Evolutionary conservation across 2,888 invertebrate species (phyloP).

Genomic region (Malacosoma neustria): DNA sequence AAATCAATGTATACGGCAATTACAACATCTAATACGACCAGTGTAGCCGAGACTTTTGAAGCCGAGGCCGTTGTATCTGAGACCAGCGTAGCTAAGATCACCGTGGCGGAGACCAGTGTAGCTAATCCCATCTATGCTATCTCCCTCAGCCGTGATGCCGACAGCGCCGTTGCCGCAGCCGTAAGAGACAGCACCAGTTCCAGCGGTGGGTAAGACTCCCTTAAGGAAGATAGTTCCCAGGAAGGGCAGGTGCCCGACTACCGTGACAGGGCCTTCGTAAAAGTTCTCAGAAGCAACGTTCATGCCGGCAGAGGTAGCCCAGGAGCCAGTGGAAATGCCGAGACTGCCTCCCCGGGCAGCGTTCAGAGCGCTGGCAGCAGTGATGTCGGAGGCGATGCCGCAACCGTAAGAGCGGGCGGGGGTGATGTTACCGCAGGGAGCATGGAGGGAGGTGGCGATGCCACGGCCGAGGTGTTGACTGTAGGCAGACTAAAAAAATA

Average conservation of each 20-base stretch:
- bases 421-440: slow-evolving; percentile 8
- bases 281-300: slow-evolving; percentile 15
- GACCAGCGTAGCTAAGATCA: background rate
- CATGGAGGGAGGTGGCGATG: background rate
- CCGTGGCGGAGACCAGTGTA: slow-evolving; percentile 2
- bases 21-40: too few species aligned
- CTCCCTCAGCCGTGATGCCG: slow-evolving; percentile 7
- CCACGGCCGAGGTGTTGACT: background rate
- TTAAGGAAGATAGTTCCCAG: slow-evolving; percentile 3
- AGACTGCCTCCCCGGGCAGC: slow-evolving; percentile 13
- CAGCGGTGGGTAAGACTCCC: slow-evolving; percentile 8
- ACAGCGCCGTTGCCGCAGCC: slow-evolving; percentile 5
- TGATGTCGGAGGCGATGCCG: slow-evolving; percentile 8
- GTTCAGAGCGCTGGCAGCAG: slow-evolving; percentile 9
- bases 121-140: background rate
- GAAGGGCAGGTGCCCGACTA: slow-evolving; percentile 6
- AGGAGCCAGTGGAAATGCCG: background rate
- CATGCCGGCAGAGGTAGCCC: slow-evolving; percentile 6
- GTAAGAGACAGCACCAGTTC: slow-evolving; percentile 8
- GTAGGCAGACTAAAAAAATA: background rate
- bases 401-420: slow-evolving; percentile 2
- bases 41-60: too few species aligned
- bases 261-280: slow-evolving; percentile 7
- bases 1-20: too few species aligned
- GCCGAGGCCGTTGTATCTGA: slow-evolving; percentile 3